Base-by-base conservation (phyloP, 2,888 invertebrate genomes). In the Andrena praecox region DNA sequence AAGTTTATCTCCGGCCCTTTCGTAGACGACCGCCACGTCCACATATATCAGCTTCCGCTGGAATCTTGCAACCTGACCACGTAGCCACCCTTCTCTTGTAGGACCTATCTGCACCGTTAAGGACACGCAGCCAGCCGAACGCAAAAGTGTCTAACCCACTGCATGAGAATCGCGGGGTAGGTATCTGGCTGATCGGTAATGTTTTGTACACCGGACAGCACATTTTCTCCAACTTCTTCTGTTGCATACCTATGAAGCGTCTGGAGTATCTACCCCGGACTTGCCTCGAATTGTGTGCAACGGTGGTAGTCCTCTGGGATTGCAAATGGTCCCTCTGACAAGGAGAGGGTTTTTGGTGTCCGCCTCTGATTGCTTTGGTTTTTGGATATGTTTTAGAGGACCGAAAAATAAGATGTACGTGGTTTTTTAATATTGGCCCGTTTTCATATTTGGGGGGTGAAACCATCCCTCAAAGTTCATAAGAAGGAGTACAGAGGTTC, bases 1-100 rank as follows among this genome's bases (percentile, higher is more conserved):
- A 92, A 92, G 89, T 92, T 92, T 92, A 92, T 92, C 91, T 91
- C 76, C 74, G 83, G 66, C 71, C 70, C 75, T 84, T 79, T 73
- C 77, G 68, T 56, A 56, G 62, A 81, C 79, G 88, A 84, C 87
- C 80, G 88, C 86, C 88, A 85, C 88, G 76, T 85, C 33, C 73
- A 62, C 84, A 69, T 84, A 84, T 76, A 84, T 84, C 79, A 79
- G 64, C n/a, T 59, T 64, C 70, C 62, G 52, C 12, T 52, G n/a
- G 83, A 64, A 77, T 77, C 83, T 60, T 67, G 77, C 72, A 73
- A 64, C 78, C 63, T 69, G 84, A 72, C 80, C 84, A 75, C 69
- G 85, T 81, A 68, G 35, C 42, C 31, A 59, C 31, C 73, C 63
- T 31, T 42, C 62, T 54, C 71, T 48, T 68, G 73, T 72, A 78